Conservation (phyloP, 2,888 invertebrate species). For the Xestia sexstrigata region DNA sequence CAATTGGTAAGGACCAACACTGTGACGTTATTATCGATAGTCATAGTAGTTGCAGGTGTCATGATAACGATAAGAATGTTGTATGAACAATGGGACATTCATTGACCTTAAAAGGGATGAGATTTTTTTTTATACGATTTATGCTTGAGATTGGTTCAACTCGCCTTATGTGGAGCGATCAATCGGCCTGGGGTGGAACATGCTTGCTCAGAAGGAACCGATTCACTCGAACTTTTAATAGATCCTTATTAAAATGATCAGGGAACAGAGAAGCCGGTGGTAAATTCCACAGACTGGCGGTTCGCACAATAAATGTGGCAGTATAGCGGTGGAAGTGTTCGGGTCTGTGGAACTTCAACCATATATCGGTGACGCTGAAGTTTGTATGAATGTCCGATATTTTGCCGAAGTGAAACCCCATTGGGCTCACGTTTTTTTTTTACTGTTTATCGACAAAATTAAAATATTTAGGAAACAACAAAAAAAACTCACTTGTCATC, state of each 20-base stretch:
- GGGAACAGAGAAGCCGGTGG: no score
- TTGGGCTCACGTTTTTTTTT: neutral
- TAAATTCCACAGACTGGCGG: no score
- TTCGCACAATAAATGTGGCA: no score
- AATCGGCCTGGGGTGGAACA: no score
- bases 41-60: neutral
- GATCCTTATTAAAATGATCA: no score
- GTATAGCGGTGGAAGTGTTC: no score
- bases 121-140: no score
- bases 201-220: no score
- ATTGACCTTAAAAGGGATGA: neutral
- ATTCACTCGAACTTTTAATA: no score
- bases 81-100: neutral
- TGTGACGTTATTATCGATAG: neutral
- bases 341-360: no score
- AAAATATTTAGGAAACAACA: neutral
- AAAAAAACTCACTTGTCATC: constrained; percentile 77
- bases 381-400: neutral
- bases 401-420: neutral
- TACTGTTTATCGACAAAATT: neutral
- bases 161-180: no score
- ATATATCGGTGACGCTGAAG: neutral
- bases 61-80: neutral
- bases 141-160: no score
- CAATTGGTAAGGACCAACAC: neutral